These are phyloP conservation scores for Ostrea edulis DNA, from an alignment of 1,140 invertebrate species.

Conservation along the genomic window DNA sequence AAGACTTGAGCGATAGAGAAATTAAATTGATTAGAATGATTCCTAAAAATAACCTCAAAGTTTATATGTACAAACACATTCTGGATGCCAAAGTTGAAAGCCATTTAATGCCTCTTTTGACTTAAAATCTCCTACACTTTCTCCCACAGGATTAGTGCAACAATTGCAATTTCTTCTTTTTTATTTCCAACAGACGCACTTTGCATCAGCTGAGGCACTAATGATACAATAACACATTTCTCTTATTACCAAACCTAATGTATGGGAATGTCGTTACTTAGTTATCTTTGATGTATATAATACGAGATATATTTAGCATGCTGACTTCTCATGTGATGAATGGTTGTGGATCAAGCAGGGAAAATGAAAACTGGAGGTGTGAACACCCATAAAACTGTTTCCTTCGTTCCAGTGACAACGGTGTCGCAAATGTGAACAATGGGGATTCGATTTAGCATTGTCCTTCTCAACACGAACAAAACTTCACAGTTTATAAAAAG, in stretches of 20 bases:
- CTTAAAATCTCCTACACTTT: too few relatives aligned
- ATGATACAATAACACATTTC: neutral
- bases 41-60: too few relatives aligned
- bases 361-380: neutral
- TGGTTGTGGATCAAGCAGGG: neutral
- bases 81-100: too few relatives aligned
- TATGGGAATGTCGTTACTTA: neutral
- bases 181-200: neutral
- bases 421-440: neutral
- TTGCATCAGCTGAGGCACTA: neutral
- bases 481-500: neutral
- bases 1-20: too few relatives aligned
- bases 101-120: too few relatives aligned
- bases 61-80: too few relatives aligned
- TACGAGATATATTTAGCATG: neutral
- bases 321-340: neutral
- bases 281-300: neutral
- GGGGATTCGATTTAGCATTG: neutral
- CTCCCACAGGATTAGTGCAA: too few relatives aligned
- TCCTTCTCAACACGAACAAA: neutral
- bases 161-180: neutral
- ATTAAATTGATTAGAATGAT: too few relatives aligned
- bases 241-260: neutral
- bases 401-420: neutral
- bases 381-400: neutral